phyloP scores from a whole-genome alignment of 2,797 vertebrate species.

The Kryptolebias ocellatus region DNA sequence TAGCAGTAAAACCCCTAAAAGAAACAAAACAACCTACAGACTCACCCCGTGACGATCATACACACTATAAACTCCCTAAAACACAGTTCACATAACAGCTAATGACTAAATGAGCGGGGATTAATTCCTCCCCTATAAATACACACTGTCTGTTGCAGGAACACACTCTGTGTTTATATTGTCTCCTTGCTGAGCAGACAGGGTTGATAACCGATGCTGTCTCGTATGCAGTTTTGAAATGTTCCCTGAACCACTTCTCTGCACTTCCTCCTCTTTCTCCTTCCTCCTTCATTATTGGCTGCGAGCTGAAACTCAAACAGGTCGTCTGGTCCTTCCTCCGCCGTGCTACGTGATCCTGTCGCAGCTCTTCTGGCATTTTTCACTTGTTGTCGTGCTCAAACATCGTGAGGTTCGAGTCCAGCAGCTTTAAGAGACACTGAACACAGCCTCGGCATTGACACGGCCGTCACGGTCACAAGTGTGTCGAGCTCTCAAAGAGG shows the following conservation, averaged over 20 bases:
- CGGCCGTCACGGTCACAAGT: neutral
- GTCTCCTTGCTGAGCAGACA: neutral
- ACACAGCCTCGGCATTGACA: constrained; percentile 57
- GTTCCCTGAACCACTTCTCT: neutral
- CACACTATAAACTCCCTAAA: too few relatives aligned
- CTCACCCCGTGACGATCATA: too few relatives aligned
- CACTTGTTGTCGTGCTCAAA: constrained; percentile 3
- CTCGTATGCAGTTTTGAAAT: neutral
- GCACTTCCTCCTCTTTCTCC: constrained; percentile 2
- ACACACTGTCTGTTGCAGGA: constrained; percentile 1
- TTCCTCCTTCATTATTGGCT: constrained; percentile 14
- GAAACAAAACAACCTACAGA: too few relatives aligned
- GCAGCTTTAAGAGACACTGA: constrained; percentile 11
- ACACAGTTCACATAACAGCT: too few relatives aligned
- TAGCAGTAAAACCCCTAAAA: too few relatives aligned
- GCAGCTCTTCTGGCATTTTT: constrained; percentile 16
- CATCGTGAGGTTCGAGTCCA: neutral
- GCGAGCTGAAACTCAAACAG: constrained; percentile 10
- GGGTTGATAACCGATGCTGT: neutral
- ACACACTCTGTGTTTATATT: neutral
- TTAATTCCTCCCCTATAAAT: neutral
- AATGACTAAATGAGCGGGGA: neutral
- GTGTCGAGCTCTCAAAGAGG: constrained; percentile 18
- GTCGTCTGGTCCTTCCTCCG: constrained; percentile 7
- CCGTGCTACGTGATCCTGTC: neutral